A percentile compares a stretch with the other conserved stretches of the same genome.
Conservation (phyloP, 1,140 invertebrate genomes). For the Drosophila guanche region DNA sequence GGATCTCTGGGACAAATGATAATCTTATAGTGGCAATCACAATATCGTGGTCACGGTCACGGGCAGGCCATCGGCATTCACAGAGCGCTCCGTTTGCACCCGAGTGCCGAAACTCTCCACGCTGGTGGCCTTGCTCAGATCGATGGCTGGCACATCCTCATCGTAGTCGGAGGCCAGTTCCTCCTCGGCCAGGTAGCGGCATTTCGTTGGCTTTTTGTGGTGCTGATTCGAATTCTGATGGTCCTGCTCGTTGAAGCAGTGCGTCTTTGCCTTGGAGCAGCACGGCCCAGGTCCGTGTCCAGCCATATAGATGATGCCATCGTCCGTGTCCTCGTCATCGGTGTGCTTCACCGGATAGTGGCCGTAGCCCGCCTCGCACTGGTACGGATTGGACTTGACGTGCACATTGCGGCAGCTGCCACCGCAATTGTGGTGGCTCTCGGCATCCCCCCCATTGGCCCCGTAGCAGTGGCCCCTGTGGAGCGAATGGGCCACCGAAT, state of each 20-base stretch:
- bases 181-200: conserved; percentile 68
- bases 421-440: conserved; percentile 77
- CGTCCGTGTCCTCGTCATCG: conserved; percentile 74
- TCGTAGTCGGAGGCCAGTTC: conserved; percentile 76
- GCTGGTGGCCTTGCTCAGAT: conserved; percentile 71
- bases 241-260: conserved; percentile 50
- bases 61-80: conserved; percentile 73
- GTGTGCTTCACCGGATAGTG: conserved; percentile 62
- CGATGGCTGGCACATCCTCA: conserved; percentile 78
- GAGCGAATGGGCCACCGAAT: conserved; percentile 43
- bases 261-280: conserved; percentile 45
- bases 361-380: conserved; percentile 76
- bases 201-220: conserved; percentile 35
- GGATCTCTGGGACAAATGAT: conserved; percentile 1
- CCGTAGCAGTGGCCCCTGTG: conserved; percentile 80
- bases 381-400: conserved; percentile 79
- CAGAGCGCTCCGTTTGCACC: conserved; percentile 61
- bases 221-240: not conserved
- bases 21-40: conserved; percentile 62
- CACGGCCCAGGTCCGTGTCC: conserved; percentile 30
- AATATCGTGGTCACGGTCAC: conserved; percentile 82
- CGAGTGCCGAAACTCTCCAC: conserved; percentile 67
- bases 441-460: conserved; percentile 73
- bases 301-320: conserved; percentile 74
- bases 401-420: conserved; percentile 77